phyloP scores from a whole-genome alignment of 1,140 invertebrate species.

The roundworm (Caenorhabditis elegans) region DNA sequence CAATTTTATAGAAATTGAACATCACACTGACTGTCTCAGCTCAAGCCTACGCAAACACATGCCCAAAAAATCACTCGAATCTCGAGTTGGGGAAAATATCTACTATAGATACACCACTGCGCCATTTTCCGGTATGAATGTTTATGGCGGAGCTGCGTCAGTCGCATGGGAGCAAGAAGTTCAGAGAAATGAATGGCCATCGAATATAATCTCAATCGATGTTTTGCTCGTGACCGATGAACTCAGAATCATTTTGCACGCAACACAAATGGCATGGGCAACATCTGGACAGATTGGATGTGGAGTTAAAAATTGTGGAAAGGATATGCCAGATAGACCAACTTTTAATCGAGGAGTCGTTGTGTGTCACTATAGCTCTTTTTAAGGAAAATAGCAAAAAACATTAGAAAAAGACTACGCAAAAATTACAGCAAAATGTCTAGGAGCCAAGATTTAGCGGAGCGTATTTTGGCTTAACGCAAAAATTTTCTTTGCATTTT shows the following conservation, averaged over 20 bases:
- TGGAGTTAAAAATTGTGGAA: not conserved
- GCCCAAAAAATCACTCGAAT: not conserved
- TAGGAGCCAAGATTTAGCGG: too few relatives aligned
- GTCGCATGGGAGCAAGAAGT: not conserved
- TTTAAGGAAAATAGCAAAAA: too few relatives aligned
- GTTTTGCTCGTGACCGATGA: not conserved
- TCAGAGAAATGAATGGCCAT: not conserved
- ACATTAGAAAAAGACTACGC: too few relatives aligned
- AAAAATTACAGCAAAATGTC: too few relatives aligned
- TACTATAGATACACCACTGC: not conserved
- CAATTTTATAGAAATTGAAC: not conserved
- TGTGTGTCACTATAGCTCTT: not conserved
- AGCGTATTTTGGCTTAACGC: too few relatives aligned
- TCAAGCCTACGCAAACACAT: not conserved
- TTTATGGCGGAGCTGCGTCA: not conserved
- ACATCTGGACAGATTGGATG: not conserved
- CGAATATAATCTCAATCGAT: not conserved
- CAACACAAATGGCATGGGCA: slow-evolving; percentile 15
- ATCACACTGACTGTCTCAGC: not conserved
- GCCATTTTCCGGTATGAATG: not conserved
- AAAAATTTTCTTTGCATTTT: too few relatives aligned
- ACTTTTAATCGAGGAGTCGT: not conserved
- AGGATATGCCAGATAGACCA: not conserved
- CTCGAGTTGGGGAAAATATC: not conserved
- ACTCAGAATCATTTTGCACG: not conserved